phyloP scores from a whole-genome alignment of 1,140 invertebrate species.

The Saccostrea glomerata region DNA sequence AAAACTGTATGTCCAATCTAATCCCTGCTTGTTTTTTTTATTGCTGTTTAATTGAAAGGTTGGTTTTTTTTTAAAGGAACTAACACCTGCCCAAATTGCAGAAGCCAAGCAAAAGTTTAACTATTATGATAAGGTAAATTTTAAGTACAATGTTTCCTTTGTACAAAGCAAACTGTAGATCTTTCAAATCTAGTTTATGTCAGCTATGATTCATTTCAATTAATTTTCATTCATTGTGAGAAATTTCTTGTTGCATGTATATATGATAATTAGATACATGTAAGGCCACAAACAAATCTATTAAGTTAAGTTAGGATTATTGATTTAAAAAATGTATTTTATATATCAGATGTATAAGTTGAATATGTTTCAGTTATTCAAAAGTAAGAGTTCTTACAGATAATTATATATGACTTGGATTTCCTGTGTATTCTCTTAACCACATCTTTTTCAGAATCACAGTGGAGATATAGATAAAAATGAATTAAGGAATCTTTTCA shows the following conservation, averaged over 20 bases:
- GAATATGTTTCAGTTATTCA: not conserved
- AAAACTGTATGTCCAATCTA: too few species aligned
- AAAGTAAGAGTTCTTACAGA: not conserved
- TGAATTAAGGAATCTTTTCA: slow-evolving; percentile 75
- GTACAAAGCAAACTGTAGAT: too few species aligned
- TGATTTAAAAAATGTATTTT: too few species aligned
- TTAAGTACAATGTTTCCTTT: not conserved
- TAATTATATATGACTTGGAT: not conserved
- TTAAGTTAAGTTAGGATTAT: not conserved
- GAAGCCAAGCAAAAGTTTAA: slow-evolving; percentile 77
- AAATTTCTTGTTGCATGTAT: too few species aligned
- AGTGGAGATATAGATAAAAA: slow-evolving; percentile 77
- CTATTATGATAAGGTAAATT: slow-evolving; percentile 74
- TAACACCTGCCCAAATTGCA: slow-evolving; percentile 71
- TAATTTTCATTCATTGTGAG: too few species aligned
- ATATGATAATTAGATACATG: too few species aligned
- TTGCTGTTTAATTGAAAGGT: not conserved
- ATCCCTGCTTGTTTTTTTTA: too few species aligned
- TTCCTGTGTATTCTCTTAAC: not conserved
- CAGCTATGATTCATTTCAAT: too few species aligned
- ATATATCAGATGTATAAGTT: not conserved
- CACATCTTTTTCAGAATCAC: slow-evolving; percentile 67
- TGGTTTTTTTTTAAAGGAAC: slow-evolving; percentile 68
- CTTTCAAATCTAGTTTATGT: too few species aligned
- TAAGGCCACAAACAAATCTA: not conserved